Evolutionary conservation across 2,888 invertebrate genomes (phyloP).

Genomic region (Myopa testacea): DNA sequence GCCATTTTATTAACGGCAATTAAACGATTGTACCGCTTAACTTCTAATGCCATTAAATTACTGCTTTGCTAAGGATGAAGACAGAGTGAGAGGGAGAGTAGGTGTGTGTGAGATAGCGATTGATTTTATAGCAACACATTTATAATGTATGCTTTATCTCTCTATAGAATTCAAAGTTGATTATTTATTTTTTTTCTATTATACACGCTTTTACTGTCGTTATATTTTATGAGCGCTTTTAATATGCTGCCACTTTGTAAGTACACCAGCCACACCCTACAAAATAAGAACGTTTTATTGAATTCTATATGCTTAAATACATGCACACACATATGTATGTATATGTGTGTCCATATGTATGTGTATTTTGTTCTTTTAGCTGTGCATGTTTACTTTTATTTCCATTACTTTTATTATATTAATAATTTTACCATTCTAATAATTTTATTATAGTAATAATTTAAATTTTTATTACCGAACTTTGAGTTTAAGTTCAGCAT

Average conservation of each 20-base stretch:
- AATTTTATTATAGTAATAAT: too few relatives aligned
- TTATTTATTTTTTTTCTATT: neutral
- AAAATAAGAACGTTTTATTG: neutral
- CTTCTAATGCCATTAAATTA: neutral
- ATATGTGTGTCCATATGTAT: neutral
- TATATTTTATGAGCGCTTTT: slow-evolving; percentile 26
- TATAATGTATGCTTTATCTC: neutral
- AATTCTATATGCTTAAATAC: too few relatives aligned
- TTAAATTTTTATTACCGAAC: too few relatives aligned
- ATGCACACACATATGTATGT: neutral
- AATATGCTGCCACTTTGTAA: slow-evolving; percentile 10
- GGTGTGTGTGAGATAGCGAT: neutral
- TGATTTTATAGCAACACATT: neutral
- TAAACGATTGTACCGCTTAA: neutral
- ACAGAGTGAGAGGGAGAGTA: neutral
- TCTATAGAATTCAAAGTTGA: neutral
- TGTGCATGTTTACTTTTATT: too few relatives aligned
- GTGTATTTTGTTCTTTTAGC: too few relatives aligned
- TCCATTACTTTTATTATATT: too few relatives aligned
- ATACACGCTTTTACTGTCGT: slow-evolving; percentile 32
- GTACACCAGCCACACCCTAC: slow-evolving; percentile 29
- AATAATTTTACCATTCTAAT: too few relatives aligned
- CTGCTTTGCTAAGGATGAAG: neutral
- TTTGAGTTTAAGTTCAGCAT: too few relatives aligned
- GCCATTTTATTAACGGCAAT: neutral